phyloP scores from a whole-genome alignment of 2,888 invertebrate species.

The Ametastegia equiseti region DNA sequence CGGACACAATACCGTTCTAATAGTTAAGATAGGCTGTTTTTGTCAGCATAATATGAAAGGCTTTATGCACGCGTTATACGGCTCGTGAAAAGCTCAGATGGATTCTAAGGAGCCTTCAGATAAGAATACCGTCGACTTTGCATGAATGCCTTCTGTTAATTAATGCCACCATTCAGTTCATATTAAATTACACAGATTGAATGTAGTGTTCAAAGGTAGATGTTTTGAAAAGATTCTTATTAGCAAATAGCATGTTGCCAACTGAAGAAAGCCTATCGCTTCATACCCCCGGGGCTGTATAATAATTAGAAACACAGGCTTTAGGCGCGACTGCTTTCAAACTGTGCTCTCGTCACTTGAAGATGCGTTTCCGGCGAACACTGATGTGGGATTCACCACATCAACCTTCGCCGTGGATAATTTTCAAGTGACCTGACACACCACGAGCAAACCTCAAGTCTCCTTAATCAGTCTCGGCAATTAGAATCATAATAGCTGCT shows the following conservation, averaged over 20 bases:
- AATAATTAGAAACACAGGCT: conserved; percentile 43
- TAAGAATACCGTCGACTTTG: conserved; percentile 58
- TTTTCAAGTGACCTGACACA: neutral
- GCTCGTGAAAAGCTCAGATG: conserved; percentile 44
- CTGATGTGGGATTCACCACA: neutral
- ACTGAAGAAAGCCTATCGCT: conserved; percentile 46
- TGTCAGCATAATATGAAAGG: conserved; percentile 43
- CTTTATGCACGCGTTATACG: conserved; percentile 46
- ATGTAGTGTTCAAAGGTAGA: conserved; percentile 61
- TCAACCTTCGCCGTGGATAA: neutral
- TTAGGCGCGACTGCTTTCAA: conserved; percentile 38
- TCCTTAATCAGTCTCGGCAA: conserved; percentile 7
- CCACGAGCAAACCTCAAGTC: neutral
- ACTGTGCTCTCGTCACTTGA: conserved; percentile 13
- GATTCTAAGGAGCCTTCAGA: conserved; percentile 50
- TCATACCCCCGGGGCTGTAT: conserved; percentile 32
- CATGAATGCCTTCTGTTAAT: conserved; percentile 66
- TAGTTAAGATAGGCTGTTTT: conserved; percentile 44
- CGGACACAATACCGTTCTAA: conserved; percentile 44
- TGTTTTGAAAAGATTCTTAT: conserved; percentile 65
- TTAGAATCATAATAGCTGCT: conserved; percentile 18
- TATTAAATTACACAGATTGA: conserved; percentile 67
- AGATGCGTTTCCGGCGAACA: conserved; percentile 19
- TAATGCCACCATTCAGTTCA: conserved; percentile 65
- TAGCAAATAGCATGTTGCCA: conserved; percentile 59